phyloP scores from a whole-genome alignment of 2,888 invertebrate species.

The Chaetogeoica ovagalla region DNA sequence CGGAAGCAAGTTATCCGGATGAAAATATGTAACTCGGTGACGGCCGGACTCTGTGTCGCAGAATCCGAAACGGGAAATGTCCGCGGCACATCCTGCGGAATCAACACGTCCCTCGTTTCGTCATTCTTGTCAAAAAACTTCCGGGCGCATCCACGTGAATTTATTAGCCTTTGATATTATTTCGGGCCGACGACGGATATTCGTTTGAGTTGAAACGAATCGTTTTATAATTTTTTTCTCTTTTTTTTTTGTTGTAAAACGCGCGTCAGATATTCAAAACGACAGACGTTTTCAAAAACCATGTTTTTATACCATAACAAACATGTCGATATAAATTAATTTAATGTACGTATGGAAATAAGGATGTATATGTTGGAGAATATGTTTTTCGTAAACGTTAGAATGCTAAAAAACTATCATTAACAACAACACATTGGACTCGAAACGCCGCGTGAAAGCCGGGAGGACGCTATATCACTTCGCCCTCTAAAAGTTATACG shows the following conservation, averaged over 20 bases:
- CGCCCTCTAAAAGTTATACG: too few relatives aligned
- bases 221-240: constrained; percentile 12
- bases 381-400: too few relatives aligned
- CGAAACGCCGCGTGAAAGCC: too few relatives aligned
- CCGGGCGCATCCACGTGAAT: constrained; percentile 27
- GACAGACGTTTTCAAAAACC: not conserved
- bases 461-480: too few relatives aligned
- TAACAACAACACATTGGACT: too few relatives aligned
- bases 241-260: too few relatives aligned
- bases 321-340: too few relatives aligned
- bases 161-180: constrained; percentile 5
- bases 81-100: constrained; percentile 36
- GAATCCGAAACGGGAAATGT: constrained; percentile 23
- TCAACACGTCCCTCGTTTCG: constrained; percentile 24
- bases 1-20: constrained; percentile 28
- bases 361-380: too few relatives aligned
- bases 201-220: constrained; percentile 36
- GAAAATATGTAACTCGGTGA: not conserved
- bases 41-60: not conserved
- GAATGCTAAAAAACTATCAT: too few relatives aligned
- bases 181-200: constrained; percentile 15
- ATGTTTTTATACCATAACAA: too few relatives aligned
- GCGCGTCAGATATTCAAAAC: too few relatives aligned
- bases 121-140: constrained; percentile 34
- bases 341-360: too few relatives aligned